A percentile compares a stretch with the other conserved stretches of the same genome.
phyloP scores from a whole-genome alignment of 2,888 invertebrate genomes.

The Megamerina dolium region DNA sequence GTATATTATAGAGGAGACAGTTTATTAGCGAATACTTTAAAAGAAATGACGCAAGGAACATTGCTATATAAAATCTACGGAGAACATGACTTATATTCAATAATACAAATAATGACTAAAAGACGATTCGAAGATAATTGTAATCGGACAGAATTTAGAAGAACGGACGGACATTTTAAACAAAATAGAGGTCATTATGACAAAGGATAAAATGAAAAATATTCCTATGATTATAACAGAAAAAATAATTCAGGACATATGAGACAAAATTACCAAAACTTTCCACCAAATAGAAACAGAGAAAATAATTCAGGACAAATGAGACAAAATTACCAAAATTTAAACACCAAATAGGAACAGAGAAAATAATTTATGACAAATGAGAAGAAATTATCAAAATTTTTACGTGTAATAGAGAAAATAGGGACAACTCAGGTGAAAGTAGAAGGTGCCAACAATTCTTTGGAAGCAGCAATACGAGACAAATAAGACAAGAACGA shows the following conservation, averaged over 20 bases:
- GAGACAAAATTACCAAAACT: too few species aligned
- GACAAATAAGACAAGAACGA: background rate
- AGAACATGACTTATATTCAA: slow-evolving; percentile 5
- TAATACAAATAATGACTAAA: slow-evolving; percentile 6
- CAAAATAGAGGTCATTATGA: background rate
- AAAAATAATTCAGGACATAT: too few species aligned
- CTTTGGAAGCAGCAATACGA: too few species aligned
- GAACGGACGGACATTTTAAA: background rate
- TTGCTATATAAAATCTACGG: slow-evolving; percentile 11
- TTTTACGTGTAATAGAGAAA: too few species aligned
- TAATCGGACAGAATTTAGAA: background rate
- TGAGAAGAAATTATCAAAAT: too few species aligned
- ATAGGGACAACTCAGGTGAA: background rate
- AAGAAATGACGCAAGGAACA: slow-evolving; percentile 11
- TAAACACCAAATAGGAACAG: too few species aligned
- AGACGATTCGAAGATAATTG: too few species aligned
- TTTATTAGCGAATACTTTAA: slow-evolving; percentile 10
- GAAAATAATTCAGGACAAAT: too few species aligned
- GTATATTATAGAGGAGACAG: slow-evolving; percentile 3
- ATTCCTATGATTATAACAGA: background rate
- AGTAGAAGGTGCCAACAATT: background rate
- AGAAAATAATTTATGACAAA: too few species aligned
- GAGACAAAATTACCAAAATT: too few species aligned
- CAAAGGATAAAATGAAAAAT: background rate
- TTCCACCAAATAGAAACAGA: too few species aligned